Base-by-base conservation (phyloP, 1,140 invertebrate species). In the Leptinotarsa lineolata region DNA sequence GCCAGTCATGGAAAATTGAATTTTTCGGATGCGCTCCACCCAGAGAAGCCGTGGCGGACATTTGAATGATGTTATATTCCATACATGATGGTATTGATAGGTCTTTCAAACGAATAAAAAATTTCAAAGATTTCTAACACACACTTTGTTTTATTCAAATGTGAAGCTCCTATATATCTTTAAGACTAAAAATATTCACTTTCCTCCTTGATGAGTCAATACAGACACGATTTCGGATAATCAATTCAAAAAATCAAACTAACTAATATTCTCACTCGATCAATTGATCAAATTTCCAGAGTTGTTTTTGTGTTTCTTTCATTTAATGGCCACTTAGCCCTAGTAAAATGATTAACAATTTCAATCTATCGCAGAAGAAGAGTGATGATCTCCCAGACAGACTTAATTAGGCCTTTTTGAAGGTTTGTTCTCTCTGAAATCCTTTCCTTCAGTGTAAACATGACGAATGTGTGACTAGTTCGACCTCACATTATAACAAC, bases 401-500 rank as follows among this genome's bases (percentile, higher is more conserved):
- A 58, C 67, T 44, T 68, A 68, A 68, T 68, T 68, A 58, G 67
- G 67, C 46, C 67, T 48, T 18, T 67, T 58, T 58, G n/a, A 48
- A 45, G 67, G 44, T 48, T 68, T 44, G 48, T 68, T 58, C 67
- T 20, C 15, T 70, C 61, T 63, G 59, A 72, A 77, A 75, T 65
- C 74, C 68, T 74, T 70, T 75, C 74, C 63, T 70, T 75, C 75
- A 78, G 76, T 78, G 76, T 78, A 78, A 78, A 78, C 76, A 78
- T 78, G 76, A 78, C 76, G 74, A 76, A 78, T 78, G 73, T 75
- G 74, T 72, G 74, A 78, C 73, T 76, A 78, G 75, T 69, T 58
- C 72, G 76, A 75, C 74, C 76, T 75, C 76, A 78, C 76, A 76
- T 78, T 76, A 30, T 75, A 78, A 78, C 76, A 73, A 78, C 72